phyloP scores from a whole-genome alignment of 1,140 invertebrate species.

The Platyura marginata region DNA sequence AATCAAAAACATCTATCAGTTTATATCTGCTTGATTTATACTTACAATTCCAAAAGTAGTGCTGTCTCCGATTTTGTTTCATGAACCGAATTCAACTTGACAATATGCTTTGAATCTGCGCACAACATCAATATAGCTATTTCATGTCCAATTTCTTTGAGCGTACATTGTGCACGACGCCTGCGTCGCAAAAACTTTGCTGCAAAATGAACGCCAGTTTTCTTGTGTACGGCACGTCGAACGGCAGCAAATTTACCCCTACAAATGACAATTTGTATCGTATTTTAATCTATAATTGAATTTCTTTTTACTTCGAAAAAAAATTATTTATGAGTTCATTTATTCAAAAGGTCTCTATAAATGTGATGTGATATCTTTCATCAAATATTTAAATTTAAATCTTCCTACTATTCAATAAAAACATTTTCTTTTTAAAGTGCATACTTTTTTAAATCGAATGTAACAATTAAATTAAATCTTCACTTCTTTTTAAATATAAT shows the following conservation, averaged over 20 bases:
- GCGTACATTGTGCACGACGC: conserved; percentile 58
- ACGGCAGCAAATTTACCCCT: conserved; percentile 95
- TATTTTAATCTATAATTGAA: too few relatives aligned
- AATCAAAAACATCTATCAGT: too few relatives aligned
- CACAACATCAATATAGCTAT: conserved; percentile 77
- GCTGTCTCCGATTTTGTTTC: conserved; percentile 68
- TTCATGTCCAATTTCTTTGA: conserved; percentile 74
- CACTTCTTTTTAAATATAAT: too few relatives aligned
- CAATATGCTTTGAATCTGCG: conserved; percentile 56
- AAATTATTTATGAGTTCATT: background rate
- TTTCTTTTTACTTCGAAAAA: background rate
- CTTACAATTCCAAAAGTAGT: conserved; percentile 76
- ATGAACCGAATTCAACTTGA: conserved; percentile 73
- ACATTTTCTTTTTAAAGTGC: too few relatives aligned
- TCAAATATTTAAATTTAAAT: too few relatives aligned
- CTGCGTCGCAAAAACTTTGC: conserved; percentile 89
- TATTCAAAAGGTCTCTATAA: too few relatives aligned
- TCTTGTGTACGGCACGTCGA: conserved; percentile 65
- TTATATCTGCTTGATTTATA: too few relatives aligned
- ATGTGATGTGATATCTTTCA: too few relatives aligned
- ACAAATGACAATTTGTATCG: too few relatives aligned
- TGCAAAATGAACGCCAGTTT: conserved; percentile 71
- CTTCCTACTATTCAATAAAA: too few relatives aligned
- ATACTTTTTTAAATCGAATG: too few relatives aligned
- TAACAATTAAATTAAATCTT: too few relatives aligned